These are phyloP conservation scores for Eristalis tenax DNA, from an alignment of 2,888 invertebrate species.

Conservation along the genomic window DNA sequence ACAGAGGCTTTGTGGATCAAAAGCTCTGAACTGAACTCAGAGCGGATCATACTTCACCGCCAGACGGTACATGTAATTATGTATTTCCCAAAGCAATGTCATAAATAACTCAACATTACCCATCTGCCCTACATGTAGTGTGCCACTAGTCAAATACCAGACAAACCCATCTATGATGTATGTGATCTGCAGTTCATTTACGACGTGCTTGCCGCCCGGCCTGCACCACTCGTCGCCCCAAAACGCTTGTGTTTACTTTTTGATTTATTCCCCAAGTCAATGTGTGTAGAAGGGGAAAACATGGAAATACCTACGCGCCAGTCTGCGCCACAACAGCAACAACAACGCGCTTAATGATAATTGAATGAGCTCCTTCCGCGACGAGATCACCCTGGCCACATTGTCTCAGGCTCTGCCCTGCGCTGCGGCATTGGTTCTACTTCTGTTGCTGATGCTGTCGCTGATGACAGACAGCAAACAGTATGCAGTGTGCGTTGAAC, in stretches of 20 bases:
- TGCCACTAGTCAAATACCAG: slow-evolving; percentile 33
- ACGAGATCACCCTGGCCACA: slow-evolving; percentile 54
- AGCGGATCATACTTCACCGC: not conserved
- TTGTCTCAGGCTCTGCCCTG: slow-evolving; percentile 44
- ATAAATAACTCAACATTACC: not conserved
- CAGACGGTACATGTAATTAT: not conserved
- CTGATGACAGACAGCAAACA: slow-evolving; percentile 15
- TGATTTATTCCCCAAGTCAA: slow-evolving; percentile 53
- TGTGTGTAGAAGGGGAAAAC: slow-evolving; percentile 8
- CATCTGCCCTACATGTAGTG: slow-evolving; percentile 17
- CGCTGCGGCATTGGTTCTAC: not conserved
- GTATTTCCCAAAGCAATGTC: not conserved
- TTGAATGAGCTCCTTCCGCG: slow-evolving; percentile 70
- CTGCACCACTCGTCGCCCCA: not conserved
- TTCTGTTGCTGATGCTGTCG: not conserved
- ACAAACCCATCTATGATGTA: slow-evolving; percentile 49
- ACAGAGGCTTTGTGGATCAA: not conserved
- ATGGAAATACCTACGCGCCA: slow-evolving; percentile 34
- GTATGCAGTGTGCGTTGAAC: not conserved
- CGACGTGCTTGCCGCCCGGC: not conserved
- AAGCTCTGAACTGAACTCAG: not conserved
- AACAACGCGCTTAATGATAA: slow-evolving; percentile 57
- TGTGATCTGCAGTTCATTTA: slow-evolving; percentile 54
- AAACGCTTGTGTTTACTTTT: slow-evolving; percentile 49
- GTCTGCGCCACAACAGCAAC: slow-evolving; percentile 24